Conservation (phyloP, 2,888 invertebrate species). For the Dugesia japonica region DNA sequence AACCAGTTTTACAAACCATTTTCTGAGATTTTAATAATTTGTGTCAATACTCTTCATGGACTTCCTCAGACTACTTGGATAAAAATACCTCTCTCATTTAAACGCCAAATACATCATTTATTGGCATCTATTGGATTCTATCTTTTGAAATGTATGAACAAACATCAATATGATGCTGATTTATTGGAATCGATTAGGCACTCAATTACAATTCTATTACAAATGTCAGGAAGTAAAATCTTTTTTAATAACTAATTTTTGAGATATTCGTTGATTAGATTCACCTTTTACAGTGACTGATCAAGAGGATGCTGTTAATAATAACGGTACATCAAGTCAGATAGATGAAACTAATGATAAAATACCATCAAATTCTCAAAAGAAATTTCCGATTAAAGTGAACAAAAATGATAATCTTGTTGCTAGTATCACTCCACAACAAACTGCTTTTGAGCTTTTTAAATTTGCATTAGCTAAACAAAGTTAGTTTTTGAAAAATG, state of each 20-base stretch:
- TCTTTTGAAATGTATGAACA: neutral
- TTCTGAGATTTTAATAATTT: neutral
- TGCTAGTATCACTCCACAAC: neutral
- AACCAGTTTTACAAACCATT: neutral
- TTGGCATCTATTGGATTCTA: neutral
- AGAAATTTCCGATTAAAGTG: neutral
- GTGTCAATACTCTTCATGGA: neutral
- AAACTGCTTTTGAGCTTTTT: neutral
- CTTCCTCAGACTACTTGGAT: neutral
- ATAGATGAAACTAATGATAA: neutral
- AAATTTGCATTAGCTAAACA: neutral
- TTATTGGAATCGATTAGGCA: neutral
- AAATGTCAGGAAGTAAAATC: conserved; percentile 13
- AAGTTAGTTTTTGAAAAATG: too few relatives aligned
- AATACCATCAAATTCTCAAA: neutral
- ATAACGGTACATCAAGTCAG: neutral
- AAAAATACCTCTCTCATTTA: neutral
- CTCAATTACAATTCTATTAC: neutral
- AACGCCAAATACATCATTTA: neutral
- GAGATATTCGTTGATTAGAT: neutral
- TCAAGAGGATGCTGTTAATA: neutral
- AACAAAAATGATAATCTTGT: neutral
- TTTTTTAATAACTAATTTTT: too few relatives aligned
- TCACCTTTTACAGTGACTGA: neutral
- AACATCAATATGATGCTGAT: neutral